Conservation (phyloP, 2,888 invertebrate species). For the Andricus quercusramuli region DNA sequence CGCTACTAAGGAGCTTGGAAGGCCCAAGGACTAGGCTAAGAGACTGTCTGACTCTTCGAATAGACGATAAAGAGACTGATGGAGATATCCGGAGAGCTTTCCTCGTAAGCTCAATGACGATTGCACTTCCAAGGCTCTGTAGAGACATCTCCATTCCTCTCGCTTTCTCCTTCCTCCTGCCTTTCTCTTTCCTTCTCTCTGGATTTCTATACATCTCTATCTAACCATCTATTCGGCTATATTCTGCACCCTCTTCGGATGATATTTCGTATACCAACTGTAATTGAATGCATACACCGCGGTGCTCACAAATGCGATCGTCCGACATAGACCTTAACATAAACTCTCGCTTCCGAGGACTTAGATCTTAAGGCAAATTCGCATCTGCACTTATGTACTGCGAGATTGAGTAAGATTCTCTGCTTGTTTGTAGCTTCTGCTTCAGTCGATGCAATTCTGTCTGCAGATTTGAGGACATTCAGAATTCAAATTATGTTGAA, state of each 20-base stretch:
- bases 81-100: conserved; percentile 53
- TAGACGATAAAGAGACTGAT: conserved; percentile 73
- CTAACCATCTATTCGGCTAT: conserved; percentile 28
- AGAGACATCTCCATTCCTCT: conserved; percentile 4
- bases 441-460: conserved; percentile 3
- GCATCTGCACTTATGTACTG: conserved; percentile 31
- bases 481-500: not conserved
- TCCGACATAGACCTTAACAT: conserved; percentile 54
- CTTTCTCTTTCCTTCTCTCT: conserved; percentile 22
- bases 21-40: conserved; percentile 50
- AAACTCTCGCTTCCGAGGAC: conserved; percentile 50
- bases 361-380: conserved; percentile 53
- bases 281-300: conserved; percentile 72
- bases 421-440: conserved; percentile 1
- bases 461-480: not conserved
- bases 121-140: conserved; percentile 48
- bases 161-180: not conserved
- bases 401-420: conserved; percentile 41
- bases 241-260: conserved; percentile 43
- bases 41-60: conserved; percentile 61
- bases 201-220: conserved; percentile 29
- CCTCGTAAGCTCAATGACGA: conserved; percentile 65
- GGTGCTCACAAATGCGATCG: conserved; percentile 55
- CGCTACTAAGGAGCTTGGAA: conserved; percentile 68
- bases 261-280: conserved; percentile 64